Percentiles rank a stretch among this genome's conserved stretches.
Evolutionary conservation across 2,888 invertebrate species (phyloP).

Genomic region (Polyommatus icarus): DNA sequence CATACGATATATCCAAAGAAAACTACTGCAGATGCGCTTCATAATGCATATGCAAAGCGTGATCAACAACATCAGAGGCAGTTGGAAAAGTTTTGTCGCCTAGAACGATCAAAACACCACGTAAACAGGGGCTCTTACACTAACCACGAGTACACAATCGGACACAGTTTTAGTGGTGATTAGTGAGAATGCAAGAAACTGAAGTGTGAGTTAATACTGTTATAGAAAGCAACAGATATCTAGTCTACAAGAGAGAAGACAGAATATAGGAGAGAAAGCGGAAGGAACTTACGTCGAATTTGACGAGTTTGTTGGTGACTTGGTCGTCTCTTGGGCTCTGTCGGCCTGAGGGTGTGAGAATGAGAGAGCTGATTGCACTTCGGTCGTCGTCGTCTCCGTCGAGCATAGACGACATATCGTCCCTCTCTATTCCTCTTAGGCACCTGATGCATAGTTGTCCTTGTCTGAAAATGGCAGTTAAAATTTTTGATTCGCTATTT

Average conservation of each 20-base stretch:
- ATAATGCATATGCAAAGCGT: slow-evolving; percentile 82
- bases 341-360: slow-evolving; percentile 67
- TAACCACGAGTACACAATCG: background rate
- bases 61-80: slow-evolving; percentile 82
- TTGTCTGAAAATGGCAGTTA: slow-evolving; percentile 77
- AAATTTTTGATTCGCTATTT: too few species aligned
- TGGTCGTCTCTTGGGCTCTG: slow-evolving; percentile 69
- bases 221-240: slow-evolving; percentile 44
- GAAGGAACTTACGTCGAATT: slow-evolving; percentile 78
- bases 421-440: slow-evolving; percentile 82
- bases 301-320: slow-evolving; percentile 74
- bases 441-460: slow-evolving; percentile 91
- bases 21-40: slow-evolving; percentile 82
- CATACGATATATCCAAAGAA: slow-evolving; percentile 81
- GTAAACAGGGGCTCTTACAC: slow-evolving; percentile 51
- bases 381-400: slow-evolving; percentile 87
- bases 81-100: slow-evolving; percentile 80
- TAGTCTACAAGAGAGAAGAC: slow-evolving; percentile 44
- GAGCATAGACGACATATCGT: slow-evolving; percentile 84
- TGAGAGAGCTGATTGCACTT: slow-evolving; percentile 81
- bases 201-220: slow-evolving; percentile 65
- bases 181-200: slow-evolving; percentile 60
- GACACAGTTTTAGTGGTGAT: slow-evolving; percentile 52
- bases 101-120: slow-evolving; percentile 77
- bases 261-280: slow-evolving; percentile 29